Conservation (phyloP, 2,888 invertebrate species). For the Drosophila tanythrix region DNA sequence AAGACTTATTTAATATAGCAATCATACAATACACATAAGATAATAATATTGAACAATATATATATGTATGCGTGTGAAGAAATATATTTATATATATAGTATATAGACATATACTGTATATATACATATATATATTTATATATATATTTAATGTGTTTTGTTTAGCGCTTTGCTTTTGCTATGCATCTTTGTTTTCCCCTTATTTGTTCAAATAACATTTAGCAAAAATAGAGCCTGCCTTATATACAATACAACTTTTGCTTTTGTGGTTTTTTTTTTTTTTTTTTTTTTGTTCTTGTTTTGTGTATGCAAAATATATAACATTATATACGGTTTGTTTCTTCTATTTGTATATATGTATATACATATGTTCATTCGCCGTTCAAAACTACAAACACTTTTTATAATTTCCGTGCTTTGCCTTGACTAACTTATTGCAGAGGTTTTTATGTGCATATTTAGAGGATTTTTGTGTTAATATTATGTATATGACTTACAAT, state of each 20-base stretch:
- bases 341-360: slow-evolving; percentile 51
- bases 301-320: slow-evolving; percentile 72
- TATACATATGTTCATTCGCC: slow-evolving; percentile 49
- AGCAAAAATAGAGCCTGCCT: slow-evolving; percentile 80
- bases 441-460: slow-evolving; percentile 68
- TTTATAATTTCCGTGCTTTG: slow-evolving; percentile 54
- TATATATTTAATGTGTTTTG: slow-evolving; percentile 51
- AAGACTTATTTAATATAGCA: slow-evolving; percentile 76
- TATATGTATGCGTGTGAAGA: slow-evolving; percentile 55
- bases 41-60: slow-evolving; percentile 77
- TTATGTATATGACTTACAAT: slow-evolving; percentile 61
- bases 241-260: slow-evolving; percentile 77
- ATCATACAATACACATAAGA: slow-evolving; percentile 76
- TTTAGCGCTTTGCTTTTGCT: slow-evolving; percentile 71
- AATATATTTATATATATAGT: slow-evolving; percentile 42
- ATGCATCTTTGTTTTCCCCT: slow-evolving; percentile 70
- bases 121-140: slow-evolving; percentile 28
- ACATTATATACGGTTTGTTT: slow-evolving; percentile 54
- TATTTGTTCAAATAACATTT: slow-evolving; percentile 81
- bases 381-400: slow-evolving; percentile 63
- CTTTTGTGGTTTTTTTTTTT: slow-evolving; percentile 40
- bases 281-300: slow-evolving; percentile 35
- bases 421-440: slow-evolving; percentile 78
- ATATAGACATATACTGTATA: slow-evolving; percentile 34
- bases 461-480: slow-evolving; percentile 55